Evolutionary conservation across 1,140 invertebrate genomes (phyloP).

Genomic region (Ips typographus): DNA sequence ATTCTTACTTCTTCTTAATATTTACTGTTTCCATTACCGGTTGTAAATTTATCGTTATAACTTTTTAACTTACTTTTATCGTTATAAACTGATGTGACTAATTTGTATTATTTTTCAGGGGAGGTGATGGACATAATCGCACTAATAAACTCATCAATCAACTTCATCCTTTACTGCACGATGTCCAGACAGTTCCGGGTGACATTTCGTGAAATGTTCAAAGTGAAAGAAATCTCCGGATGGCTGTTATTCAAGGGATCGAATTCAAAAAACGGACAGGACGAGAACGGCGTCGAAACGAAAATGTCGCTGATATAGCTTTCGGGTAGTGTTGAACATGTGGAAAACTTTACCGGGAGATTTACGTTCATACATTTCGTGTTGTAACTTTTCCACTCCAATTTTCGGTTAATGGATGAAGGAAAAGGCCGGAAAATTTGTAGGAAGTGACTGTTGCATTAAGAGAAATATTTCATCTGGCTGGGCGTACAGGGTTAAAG

Average conservation of each 20-base stretch:
- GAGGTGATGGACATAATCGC: conserved; percentile 93
- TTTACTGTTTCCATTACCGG: too few species aligned
- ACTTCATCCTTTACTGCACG: conserved; percentile 97
- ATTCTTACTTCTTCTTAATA: too few species aligned
- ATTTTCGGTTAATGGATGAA: too few species aligned
- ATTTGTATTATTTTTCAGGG: conserved; percentile 54
- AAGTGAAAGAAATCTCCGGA: conserved; percentile 17
- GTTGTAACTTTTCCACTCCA: too few species aligned
- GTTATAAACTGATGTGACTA: conserved; percentile 6
- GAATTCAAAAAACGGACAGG: conserved; percentile 11
- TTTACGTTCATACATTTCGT: too few species aligned
- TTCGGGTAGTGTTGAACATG: not conserved
- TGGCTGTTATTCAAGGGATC: conserved; percentile 18
- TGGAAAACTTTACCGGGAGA: too few species aligned
- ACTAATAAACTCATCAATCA: conserved; percentile 93
- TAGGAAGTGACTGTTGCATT: too few species aligned
- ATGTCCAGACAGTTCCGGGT: conserved; percentile 94
- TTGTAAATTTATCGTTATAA: too few species aligned
- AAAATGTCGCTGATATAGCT: conserved; percentile 28
- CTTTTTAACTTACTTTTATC: not conserved
- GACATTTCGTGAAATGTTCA: conserved; percentile 38
- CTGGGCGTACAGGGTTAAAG: too few species aligned
- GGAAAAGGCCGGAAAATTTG: too few species aligned
- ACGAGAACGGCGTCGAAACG: conserved; percentile 26
- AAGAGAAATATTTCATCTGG: too few species aligned